Evolutionary conservation across 2,888 invertebrate species (phyloP), one percentile per base, ranked within the genome.

Genomic region (Polyploca ridens): DNA sequence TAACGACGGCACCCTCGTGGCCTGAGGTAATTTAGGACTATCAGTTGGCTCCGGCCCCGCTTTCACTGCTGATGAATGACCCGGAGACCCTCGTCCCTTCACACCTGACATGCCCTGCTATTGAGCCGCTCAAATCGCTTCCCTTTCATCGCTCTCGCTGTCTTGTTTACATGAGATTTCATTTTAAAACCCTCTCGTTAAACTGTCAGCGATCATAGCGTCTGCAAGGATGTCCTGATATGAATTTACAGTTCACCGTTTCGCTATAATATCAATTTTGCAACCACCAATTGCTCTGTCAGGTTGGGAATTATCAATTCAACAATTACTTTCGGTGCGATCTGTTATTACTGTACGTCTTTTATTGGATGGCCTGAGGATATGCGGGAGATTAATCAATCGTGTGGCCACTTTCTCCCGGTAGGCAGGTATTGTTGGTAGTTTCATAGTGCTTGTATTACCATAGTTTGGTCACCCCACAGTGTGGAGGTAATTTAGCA

Each of bases 41-140:
- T 88, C 86, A 83, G 78, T 82, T 80, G 78, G 76, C 76, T 74
- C 78, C 81, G 87, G 76, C 76, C 75, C 78, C 81, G 87, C 90
- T 91, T 93, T 91, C 92, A 88, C 89, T 79, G 72, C 82, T 85
- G 86, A 90, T 87, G 87, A 89, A 88, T 88, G 88, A 90, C 89
- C 87, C 76, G 77, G 76, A 77, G 81, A 75, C 80, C 75, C 74
- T 76, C 79, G 81, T 84, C 84, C 84, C 88, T 85, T 85, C 77
- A 80, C 85, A 83, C 81, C 83, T 84, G 76, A 77, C 78, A 76
- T 81, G 80, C 77, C 81, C 76, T 74, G 79, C 83, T 81, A 81
- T 86, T 82, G 81, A 83, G 77, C 80, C 81, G 74, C 82, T 86
- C 86, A 87, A 86, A 90, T 88, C 84, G 85, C 88, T 90, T 89